A percentile compares a stretch with the other conserved stretches of the same genome.
phyloP scores from a whole-genome alignment of 2,888 invertebrate genomes.

The Plebejus argus region DNA sequence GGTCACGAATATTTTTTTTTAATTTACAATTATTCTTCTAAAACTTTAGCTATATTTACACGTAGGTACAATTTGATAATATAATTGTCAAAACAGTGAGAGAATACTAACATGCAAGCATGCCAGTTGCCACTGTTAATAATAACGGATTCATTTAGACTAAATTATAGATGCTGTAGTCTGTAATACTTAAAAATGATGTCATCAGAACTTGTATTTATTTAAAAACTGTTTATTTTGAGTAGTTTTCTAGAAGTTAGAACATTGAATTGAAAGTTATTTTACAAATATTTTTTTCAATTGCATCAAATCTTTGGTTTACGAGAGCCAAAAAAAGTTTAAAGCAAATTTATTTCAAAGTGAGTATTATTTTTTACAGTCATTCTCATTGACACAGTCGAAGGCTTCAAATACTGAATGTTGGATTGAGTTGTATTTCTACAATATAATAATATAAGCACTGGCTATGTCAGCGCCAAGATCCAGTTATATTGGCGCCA shows the following conservation, averaged over 20 bases:
- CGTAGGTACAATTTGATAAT: slow-evolving; percentile 17
- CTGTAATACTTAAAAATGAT: not conserved
- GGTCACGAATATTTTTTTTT: slow-evolving; percentile 23
- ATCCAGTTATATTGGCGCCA: too few species aligned
- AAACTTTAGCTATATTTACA: slow-evolving; percentile 22
- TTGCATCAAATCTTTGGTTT: not conserved
- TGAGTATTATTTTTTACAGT: not conserved
- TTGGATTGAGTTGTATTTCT: too few species aligned
- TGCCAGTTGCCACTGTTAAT: not conserved
- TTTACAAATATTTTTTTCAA: not conserved
- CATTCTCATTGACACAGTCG: too few species aligned
- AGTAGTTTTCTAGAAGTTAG: too few species aligned
- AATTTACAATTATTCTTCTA: slow-evolving; percentile 18
- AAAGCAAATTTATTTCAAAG: not conserved
- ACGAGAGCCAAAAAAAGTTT: not conserved
- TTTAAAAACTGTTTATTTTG: too few species aligned
- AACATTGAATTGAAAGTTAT: too few species aligned
- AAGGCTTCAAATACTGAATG: too few species aligned
- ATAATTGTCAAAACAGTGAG: not conserved
- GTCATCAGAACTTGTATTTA: not conserved
- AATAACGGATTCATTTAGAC: not conserved
- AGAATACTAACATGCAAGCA: not conserved
- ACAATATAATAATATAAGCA: too few species aligned
- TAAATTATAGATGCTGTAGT: not conserved
- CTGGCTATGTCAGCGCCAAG: too few species aligned